A percentile compares a stretch with the other conserved stretches of the same genome.
Conservation (phyloP, 2,113 vertebrate genomes). For the Lagenorhynchus albirostris region DNA sequence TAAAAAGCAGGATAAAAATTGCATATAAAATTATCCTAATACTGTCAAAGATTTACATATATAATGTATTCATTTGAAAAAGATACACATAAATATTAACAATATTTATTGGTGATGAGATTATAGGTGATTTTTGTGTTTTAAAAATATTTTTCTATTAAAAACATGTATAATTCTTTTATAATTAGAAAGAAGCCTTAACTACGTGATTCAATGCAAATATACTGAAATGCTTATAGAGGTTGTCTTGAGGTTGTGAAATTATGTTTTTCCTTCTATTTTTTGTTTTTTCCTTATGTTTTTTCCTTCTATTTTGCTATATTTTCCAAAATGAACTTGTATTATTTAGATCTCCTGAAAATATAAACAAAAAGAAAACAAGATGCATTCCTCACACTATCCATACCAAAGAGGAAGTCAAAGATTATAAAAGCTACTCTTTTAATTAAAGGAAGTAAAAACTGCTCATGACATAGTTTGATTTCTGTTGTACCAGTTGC, state of each 20-base stretch:
- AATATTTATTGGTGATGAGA: not conserved
- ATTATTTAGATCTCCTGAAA: not conserved
- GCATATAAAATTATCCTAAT: not conserved
- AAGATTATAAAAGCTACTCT: not conserved
- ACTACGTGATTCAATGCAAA: not conserved
- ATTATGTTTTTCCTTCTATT: not conserved
- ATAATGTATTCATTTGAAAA: not conserved
- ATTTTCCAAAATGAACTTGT: not conserved
- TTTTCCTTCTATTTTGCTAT: not conserved
- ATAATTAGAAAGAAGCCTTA: conserved; percentile 8
- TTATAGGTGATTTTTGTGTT: not conserved
- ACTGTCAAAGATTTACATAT: not conserved
- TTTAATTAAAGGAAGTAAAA: conserved; percentile 14
- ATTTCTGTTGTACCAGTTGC: not conserved
- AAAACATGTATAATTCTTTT: not conserved
- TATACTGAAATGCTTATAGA: not conserved
- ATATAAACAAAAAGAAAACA: not conserved
- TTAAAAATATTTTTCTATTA: conserved; percentile 30
- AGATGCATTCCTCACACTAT: not conserved
- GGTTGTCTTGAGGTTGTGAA: not conserved
- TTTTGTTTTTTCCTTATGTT: too few species aligned
- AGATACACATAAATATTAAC: not conserved
- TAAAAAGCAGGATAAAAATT: not conserved
- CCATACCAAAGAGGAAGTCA: not conserved
- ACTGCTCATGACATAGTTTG: not conserved